Evolutionary conservation across 1,140 invertebrate genomes (phyloP), one percentile per base, ranked within the genome.

Genomic region (Lepeophtheirus salmonis): DNA sequence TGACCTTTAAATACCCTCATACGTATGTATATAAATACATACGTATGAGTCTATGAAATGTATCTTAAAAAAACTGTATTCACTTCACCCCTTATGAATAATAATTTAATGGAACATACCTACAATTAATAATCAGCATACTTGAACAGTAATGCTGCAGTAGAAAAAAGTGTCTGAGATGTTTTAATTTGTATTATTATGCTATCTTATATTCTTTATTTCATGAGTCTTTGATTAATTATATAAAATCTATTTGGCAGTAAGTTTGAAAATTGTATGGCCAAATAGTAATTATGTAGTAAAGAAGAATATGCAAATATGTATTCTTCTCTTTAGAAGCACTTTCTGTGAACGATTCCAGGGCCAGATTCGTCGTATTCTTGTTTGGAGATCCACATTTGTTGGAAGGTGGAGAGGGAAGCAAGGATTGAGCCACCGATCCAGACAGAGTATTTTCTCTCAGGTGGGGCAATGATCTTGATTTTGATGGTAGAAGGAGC

Each of bases 381-480:
- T 66, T 78, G 74, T 66, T 79, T 78, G 64, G 84, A 86, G 77
- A 94, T 89, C 87, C 87, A 89, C 83, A 86, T 86, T 76, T 84
- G 83, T 72, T 88, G 84, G 84, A 88, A 88, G 73, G 84, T 88
- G 66, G 84, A 86, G 22, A 87, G 74, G 50, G 84, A 87, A 64
- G 84, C 84, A 65, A 87, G 72, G 76, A 86, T 87, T 73, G 83
- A 86, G 65, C 84, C 84, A 70, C 83, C 81, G 78, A 87, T 87
- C 84, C 84, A 88, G 71, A 88, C 84, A 74, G 85, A 89, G 78
- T 89, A 89, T 71, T 89, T 89, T 73, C 86, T 82, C 72, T 89
- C 86, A 63, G 86, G 86, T 65, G 83, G 87, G 72, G 87, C 87
- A 72, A 89, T 89, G 78, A 90, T 89, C 79, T 90, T 90, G 78